Conservation (phyloP, 2,888 invertebrate species). For the Heliconius ethilla region DNA sequence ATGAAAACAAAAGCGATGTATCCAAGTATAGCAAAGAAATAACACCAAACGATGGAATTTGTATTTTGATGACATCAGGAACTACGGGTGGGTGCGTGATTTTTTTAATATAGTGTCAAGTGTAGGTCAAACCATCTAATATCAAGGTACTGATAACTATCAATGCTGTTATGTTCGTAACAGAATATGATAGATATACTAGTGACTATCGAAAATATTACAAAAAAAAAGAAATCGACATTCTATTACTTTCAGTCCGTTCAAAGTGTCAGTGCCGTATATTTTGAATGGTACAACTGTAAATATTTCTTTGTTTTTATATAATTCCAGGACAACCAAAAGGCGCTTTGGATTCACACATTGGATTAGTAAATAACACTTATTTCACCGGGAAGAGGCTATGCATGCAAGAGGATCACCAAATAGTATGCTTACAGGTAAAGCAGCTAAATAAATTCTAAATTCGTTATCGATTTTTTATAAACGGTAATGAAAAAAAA, state of each 20-base stretch:
- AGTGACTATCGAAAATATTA: too few relatives aligned
- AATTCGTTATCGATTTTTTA: not conserved
- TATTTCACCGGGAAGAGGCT: slow-evolving; percentile 83
- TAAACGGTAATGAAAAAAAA: not conserved
- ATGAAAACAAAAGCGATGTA: slow-evolving; percentile 55
- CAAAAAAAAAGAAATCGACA: too few relatives aligned
- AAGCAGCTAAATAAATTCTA: not conserved
- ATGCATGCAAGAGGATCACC: slow-evolving; percentile 69
- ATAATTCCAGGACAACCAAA: slow-evolving; percentile 85
- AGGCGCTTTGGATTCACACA: slow-evolving; percentile 88
- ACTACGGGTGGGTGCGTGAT: slow-evolving; percentile 70
- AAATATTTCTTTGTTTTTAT: not conserved
- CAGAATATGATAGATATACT: too few relatives aligned
- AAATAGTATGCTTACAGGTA: slow-evolving; percentile 83
- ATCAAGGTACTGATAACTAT: too few relatives aligned
- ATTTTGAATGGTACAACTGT: too few relatives aligned
- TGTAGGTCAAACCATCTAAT: not conserved
- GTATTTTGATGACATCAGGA: slow-evolving; percentile 92
- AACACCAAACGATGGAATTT: slow-evolving; percentile 86
- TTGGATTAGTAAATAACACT: slow-evolving; percentile 89
- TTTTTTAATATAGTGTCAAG: not conserved
- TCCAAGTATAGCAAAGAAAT: slow-evolving; percentile 78
- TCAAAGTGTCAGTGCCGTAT: too few relatives aligned
- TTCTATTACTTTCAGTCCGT: too few relatives aligned
- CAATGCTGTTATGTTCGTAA: too few relatives aligned